Evolutionary conservation across 2,888 invertebrate species (phyloP), one percentile per base, ranked within the genome.

Genomic region (Trichogramma evanescens): DNA sequence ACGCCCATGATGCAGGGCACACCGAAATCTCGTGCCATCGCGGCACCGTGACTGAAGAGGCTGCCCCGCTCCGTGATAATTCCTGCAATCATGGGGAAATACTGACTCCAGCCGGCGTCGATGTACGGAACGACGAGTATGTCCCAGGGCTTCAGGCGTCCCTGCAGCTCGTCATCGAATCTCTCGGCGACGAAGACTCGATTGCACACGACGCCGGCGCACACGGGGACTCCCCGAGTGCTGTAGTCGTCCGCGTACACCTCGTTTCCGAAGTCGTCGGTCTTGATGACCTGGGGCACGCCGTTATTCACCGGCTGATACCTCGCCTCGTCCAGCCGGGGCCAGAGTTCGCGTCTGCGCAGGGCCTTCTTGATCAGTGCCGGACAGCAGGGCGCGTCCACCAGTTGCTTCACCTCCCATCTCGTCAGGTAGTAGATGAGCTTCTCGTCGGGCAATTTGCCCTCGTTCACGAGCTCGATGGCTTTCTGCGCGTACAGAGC

Each of bases 31-130:
- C 91, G 80, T 1, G 91, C 91, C 50, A 91, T 88, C 0, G 91
- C 91, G 44, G 91, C 91, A 54, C 91, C 92, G 71, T 92, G 91
- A 44, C 91, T 91, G 67, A 91, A 86, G 4, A 92, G 81, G 41
- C 92, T 92, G 0, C 92, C 92, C 0, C 91, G 80, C 75, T 93
- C 92, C 0, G 91, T 92, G 6, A 90, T 87, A 53, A 92, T 83
- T 6, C 91, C 93, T 0, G 84, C 80, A 13, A 93, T 74, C 53
- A 91, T 82, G 0, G 91, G 89, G 75, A 92, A 93, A 78, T 91
- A 91, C 0, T 91, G 91, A 3, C 88, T 87, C 92, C 92, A 93
- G 1, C 89, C 91, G 66, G 92, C 87, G 72, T 93, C 92, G 0
- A 91, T 91, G 49, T 85, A 84, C 67, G 82, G 82, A 0, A 91